phyloP scores from a whole-genome alignment of 2,797 vertebrate species.

The Schizopygopsis malacanthus region DNA sequence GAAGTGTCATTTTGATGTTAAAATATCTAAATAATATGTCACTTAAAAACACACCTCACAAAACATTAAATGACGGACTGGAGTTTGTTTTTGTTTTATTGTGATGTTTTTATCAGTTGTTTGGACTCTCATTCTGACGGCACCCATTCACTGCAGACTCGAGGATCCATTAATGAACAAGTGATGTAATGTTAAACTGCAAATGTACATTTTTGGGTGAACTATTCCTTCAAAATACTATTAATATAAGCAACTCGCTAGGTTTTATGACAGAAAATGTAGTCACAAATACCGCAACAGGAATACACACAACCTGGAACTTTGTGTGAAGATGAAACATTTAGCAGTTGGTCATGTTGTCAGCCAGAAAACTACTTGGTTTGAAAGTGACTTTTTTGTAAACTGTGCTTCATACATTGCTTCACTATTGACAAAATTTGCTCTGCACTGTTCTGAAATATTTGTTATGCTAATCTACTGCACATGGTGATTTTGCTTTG shows the following conservation, averaged over 20 bases:
- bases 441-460: not conserved
- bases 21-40: not conserved
- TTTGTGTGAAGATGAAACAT: not conserved
- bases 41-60: not conserved
- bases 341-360: not conserved
- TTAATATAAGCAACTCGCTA: not conserved
- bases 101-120: not conserved
- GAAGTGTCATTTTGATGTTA: not conserved
- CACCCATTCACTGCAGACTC: not conserved
- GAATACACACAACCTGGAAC: not conserved
- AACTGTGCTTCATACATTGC: not conserved
- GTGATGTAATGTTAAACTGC: not conserved
- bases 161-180: not conserved
- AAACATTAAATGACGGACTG: not conserved
- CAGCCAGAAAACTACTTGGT: not conserved
- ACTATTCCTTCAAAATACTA: not conserved
- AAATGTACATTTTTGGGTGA: not conserved
- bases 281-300: not conserved
- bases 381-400: not conserved
- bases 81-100: not conserved
- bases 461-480: conserved; percentile 3
- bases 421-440: not conserved
- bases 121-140: not conserved
- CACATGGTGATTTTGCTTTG: not conserved
- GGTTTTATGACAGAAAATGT: not conserved